phyloP scores from a whole-genome alignment of 2,888 invertebrate genomes.

The Sylvicola cinctus region DNA sequence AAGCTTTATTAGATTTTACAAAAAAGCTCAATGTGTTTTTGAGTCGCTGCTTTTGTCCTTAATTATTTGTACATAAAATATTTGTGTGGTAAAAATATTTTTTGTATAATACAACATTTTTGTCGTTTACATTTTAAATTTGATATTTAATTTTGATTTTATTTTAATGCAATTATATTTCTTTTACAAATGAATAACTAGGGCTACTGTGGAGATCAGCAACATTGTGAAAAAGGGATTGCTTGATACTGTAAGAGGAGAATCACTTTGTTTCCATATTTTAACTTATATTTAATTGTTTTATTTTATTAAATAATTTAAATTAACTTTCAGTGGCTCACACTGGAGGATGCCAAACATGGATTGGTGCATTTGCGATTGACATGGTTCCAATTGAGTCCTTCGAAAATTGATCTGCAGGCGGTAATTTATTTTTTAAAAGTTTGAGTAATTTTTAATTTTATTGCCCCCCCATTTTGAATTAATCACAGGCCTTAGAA shows the following conservation, averaged over 20 bases:
- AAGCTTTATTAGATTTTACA: too few species aligned
- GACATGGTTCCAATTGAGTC: conserved; percentile 69
- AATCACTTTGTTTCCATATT: conserved; percentile 1
- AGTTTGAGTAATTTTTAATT: neutral
- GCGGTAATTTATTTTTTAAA: conserved; percentile 29
- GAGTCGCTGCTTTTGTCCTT: too few species aligned
- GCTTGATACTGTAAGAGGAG: conserved; percentile 43
- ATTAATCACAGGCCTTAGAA: conserved; percentile 36
- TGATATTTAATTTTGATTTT: too few species aligned
- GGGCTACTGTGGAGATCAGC: conserved; percentile 50
- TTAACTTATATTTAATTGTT: conserved; percentile 2
- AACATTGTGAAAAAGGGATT: conserved; percentile 47
- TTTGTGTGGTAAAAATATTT: too few species aligned
- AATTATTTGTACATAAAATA: too few species aligned
- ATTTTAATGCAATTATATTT: too few species aligned
- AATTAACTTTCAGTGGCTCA: conserved; percentile 54
- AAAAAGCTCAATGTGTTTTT: too few species aligned
- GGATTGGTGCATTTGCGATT: conserved; percentile 81
- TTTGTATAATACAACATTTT: too few species aligned
- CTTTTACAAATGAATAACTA: conserved; percentile 17
- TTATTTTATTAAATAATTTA: conserved; percentile 4
- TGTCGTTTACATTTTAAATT: too few species aligned
- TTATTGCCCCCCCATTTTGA: conserved; percentile 5
- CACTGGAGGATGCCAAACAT: conserved; percentile 85
- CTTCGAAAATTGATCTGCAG: conserved; percentile 47